A percentile compares a stretch with the other conserved stretches of the same genome.
Conservation (phyloP, 1,140 invertebrate genomes). For the Lethrus apterus region DNA sequence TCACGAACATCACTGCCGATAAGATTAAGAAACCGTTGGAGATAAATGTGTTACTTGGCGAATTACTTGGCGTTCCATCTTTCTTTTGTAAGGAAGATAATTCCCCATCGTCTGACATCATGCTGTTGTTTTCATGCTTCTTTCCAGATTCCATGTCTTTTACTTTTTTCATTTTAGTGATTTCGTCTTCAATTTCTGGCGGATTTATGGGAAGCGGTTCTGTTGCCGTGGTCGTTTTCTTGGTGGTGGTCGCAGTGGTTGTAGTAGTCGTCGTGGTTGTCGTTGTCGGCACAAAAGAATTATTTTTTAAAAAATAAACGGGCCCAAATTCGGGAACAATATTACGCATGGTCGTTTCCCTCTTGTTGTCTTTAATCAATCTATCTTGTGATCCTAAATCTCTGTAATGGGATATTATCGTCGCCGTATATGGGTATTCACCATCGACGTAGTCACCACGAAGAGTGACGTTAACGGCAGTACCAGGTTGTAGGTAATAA, state of each 20-base stretch:
- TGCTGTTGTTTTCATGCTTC: slow-evolving; percentile 27
- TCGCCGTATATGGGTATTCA: slow-evolving; percentile 64
- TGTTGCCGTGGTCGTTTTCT: slow-evolving; percentile 52
- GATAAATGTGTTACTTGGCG: no score
- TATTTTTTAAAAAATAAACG: slow-evolving; percentile 66
- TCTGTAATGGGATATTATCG: slow-evolving; percentile 61
- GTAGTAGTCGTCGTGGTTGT: slow-evolving; percentile 65
- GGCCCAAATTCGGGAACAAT: slow-evolving; percentile 59
- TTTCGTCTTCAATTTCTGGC: slow-evolving; percentile 24
- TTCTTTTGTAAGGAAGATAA: slow-evolving; percentile 28
- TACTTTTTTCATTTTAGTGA: slow-evolving; percentile 15
- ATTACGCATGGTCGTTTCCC: slow-evolving; percentile 58
- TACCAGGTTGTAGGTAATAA: slow-evolving; percentile 58
- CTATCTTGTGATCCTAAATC: slow-evolving; percentile 47
- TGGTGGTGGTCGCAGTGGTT: slow-evolving; percentile 54
- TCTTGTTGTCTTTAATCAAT: slow-evolving; percentile 49
- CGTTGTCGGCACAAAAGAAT: slow-evolving; percentile 67
- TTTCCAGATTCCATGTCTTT: slow-evolving; percentile 16
- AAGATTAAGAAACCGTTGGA: no score
- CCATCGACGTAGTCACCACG: slow-evolving; percentile 60
- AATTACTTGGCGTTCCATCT: slow-evolving; percentile 12
- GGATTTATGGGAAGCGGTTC: slow-evolving; percentile 40
- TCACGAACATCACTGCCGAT: no score
- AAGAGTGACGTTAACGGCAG: slow-evolving; percentile 70
- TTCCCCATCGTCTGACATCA: slow-evolving; percentile 28